Conservation (phyloP, 2,797 vertebrate species). For the Rousettus madagascariensis region DNA sequence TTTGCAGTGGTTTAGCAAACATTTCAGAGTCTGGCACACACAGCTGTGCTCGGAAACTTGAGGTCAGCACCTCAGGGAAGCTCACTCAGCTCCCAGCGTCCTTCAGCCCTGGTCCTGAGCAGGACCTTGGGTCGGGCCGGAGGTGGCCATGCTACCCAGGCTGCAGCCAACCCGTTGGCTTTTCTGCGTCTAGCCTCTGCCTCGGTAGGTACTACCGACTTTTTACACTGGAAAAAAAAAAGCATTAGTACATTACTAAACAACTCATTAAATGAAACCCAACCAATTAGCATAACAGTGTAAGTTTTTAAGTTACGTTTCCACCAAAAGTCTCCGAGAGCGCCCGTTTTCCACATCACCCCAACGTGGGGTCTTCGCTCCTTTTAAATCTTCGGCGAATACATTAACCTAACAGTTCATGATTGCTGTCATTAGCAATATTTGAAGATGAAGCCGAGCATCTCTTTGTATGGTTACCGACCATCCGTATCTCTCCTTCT, state of each 20-base stretch:
- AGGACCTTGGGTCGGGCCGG: rapidly evolving
- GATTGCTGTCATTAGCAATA: neutral
- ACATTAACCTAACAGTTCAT: neutral
- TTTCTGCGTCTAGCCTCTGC: neutral
- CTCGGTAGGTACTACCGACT: neutral
- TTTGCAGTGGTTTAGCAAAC: neutral
- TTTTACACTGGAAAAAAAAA: neutral
- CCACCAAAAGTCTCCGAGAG: neutral
- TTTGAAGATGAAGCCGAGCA: neutral
- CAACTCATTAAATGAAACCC: neutral
- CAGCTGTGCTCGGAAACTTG: neutral
- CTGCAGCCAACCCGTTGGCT: neutral
- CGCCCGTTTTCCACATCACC: neutral
- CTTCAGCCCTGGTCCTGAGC: neutral
- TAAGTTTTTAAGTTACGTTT: neutral
- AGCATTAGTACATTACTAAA: neutral
- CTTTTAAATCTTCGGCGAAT: neutral
- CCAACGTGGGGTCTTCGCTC: neutral
- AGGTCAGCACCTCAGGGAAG: neutral
- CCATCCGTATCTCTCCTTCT: neutral
- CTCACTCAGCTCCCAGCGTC: neutral
- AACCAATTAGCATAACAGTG: neutral
- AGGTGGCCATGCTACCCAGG: neutral
- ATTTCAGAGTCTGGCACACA: neutral
- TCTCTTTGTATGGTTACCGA: neutral